A percentile compares a stretch with the other conserved stretches of the same genome.
Conservation (phyloP, 2,113 vertebrate species). For the Malurus elegans region DNA sequence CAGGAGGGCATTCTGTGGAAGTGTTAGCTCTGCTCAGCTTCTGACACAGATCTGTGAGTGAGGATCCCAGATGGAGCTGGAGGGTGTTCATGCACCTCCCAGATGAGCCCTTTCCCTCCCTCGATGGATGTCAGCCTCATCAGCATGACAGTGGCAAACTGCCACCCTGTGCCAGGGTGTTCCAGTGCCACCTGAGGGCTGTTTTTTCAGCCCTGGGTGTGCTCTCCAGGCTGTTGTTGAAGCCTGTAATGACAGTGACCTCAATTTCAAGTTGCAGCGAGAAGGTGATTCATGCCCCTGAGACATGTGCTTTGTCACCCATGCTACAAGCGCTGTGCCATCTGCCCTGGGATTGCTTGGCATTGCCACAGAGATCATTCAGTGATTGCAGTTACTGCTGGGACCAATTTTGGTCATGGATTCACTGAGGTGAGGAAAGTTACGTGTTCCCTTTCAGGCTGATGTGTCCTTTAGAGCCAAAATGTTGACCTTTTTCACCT, state of each 20-base stretch:
- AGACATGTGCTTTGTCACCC: neutral
- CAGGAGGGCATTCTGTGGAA: neutral
- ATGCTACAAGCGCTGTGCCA: neutral
- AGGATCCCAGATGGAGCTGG: neutral
- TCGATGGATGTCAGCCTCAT: accelerated
- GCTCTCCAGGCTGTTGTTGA: neutral
- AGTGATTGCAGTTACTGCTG: neutral
- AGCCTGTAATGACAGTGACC: neutral
- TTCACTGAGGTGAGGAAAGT: neutral
- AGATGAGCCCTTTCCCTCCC: neutral
- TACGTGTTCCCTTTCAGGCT: neutral
- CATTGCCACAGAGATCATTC: neutral
- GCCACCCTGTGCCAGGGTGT: neutral
- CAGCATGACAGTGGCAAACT: neutral
- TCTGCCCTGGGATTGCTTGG: neutral
- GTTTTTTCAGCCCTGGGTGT: neutral
- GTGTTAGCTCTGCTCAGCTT: neutral
- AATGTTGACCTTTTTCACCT: neutral
- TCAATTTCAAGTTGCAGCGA: neutral
- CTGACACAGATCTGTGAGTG: neutral
- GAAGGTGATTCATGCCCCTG: neutral
- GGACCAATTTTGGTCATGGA: neutral
- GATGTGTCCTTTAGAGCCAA: neutral
- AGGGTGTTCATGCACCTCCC: accelerated
- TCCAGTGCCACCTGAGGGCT: neutral